Conservation (phyloP, 2,888 invertebrate species). For the Idaea dimidiata region DNA sequence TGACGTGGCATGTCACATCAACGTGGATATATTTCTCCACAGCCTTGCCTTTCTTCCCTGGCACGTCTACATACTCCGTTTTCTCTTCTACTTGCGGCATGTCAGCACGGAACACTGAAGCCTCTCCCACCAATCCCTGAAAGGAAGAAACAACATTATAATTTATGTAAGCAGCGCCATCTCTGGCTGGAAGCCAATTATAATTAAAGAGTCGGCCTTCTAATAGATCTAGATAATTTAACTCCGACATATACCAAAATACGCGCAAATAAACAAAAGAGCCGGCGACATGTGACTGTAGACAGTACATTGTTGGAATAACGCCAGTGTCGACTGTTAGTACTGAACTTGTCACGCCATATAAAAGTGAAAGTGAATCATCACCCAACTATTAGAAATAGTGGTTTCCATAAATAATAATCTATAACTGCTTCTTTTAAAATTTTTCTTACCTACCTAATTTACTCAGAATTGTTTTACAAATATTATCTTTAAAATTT, state of each 20-base stretch:
- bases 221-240: slow-evolving; percentile 40
- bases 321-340: slow-evolving; percentile 6
- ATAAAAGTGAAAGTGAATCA: no score
- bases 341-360: no score
- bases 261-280: neutral
- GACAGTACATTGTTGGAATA: neutral
- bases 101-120: slow-evolving; percentile 85
- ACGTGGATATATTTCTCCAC: slow-evolving; percentile 84
- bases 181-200: slow-evolving; percentile 44
- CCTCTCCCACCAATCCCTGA: slow-evolving; percentile 82
- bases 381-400: no score
- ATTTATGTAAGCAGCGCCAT: neutral
- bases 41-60: slow-evolving; percentile 69
- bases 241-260: slow-evolving; percentile 31
- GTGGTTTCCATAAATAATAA: no score
- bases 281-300: neutral
- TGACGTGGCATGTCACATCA: slow-evolving; percentile 85
- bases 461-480: no score
- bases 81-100: slow-evolving; percentile 84
- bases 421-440: no score
- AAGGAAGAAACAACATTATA: slow-evolving; percentile 27
- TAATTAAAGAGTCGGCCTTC: slow-evolving; percentile 42
- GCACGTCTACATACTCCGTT: slow-evolving; percentile 79
- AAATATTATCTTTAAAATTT: no score
- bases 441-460: no score